These are phyloP conservation scores for Rhadina sibilatrix DNA, from an alignment of 2,113 vertebrate species.

Conservation along the genomic window DNA sequence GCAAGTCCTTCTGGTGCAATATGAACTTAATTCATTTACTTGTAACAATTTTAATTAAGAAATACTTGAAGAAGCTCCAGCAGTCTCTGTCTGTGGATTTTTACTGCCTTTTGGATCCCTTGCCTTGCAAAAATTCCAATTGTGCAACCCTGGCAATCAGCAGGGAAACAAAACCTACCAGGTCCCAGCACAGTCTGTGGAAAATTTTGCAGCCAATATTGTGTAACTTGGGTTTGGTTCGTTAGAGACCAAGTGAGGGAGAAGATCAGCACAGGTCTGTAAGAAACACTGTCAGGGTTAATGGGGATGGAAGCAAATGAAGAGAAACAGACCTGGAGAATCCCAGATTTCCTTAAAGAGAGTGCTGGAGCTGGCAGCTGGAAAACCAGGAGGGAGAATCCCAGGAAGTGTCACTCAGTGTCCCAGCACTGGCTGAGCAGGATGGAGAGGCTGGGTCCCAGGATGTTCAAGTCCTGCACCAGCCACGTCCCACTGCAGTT, in stretches of 20 bases:
- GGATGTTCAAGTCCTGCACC: background rate
- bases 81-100: background rate
- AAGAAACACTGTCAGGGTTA: background rate
- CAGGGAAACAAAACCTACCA: background rate
- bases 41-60: constrained; percentile 6
- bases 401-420: background rate
- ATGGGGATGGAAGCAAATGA: background rate
- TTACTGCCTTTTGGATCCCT: background rate
- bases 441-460: background rate
- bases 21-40: background rate
- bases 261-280: background rate
- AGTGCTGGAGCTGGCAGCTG: background rate
- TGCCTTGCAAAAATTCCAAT: background rate
- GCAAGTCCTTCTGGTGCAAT: background rate
- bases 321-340: background rate
- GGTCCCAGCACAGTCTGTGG: background rate
- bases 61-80: background rate
- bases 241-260: background rate
- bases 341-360: background rate
- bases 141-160: background rate
- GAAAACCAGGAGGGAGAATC: background rate
- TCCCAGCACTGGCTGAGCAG: background rate
- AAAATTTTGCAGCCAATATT: background rate
- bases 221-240: background rate
- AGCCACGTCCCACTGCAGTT: background rate